Percentiles rank a stretch among this genome's conserved stretches.
phyloP scores from a whole-genome alignment of 2,888 invertebrate species.

The Ophion ventricosus region DNA sequence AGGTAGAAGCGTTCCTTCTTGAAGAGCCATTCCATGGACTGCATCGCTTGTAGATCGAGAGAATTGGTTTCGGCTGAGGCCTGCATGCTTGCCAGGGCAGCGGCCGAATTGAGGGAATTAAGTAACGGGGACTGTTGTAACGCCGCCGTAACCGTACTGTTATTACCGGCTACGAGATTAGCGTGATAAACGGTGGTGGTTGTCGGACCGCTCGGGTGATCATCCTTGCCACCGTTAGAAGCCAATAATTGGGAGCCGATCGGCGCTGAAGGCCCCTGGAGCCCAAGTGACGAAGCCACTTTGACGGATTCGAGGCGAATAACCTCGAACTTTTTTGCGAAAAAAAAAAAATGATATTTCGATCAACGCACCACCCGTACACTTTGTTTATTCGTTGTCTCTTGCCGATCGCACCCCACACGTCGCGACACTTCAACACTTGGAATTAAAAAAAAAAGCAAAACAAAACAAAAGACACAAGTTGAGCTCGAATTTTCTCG shows the following conservation, averaged over 20 bases:
- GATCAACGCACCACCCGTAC: slow-evolving; percentile 27
- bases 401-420: neutral
- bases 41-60: slow-evolving; percentile 97
- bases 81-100: slow-evolving; percentile 88
- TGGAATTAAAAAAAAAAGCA: too few species aligned
- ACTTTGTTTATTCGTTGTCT: neutral
- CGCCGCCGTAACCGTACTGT: slow-evolving; percentile 80
- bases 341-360: slow-evolving; percentile 72
- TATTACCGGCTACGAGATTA: slow-evolving; percentile 82
- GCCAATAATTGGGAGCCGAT: slow-evolving; percentile 83
- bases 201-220: slow-evolving; percentile 71
- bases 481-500: too few species aligned
- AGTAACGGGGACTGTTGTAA: slow-evolving; percentile 80
- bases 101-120: slow-evolving; percentile 80
- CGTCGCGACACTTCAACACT: too few species aligned
- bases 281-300: slow-evolving; percentile 84
- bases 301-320: slow-evolving; percentile 81
- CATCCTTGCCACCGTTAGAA: slow-evolving; percentile 77
- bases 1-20: slow-evolving; percentile 97
- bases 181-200: slow-evolving; percentile 81
- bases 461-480: too few species aligned
- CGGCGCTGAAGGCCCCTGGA: slow-evolving; percentile 83
- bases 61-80: slow-evolving; percentile 89
- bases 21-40: slow-evolving; percentile 98
- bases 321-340: slow-evolving; percentile 60